Conservation (phyloP, 2,888 invertebrate genomes). For the Fabriciana adippe region DNA sequence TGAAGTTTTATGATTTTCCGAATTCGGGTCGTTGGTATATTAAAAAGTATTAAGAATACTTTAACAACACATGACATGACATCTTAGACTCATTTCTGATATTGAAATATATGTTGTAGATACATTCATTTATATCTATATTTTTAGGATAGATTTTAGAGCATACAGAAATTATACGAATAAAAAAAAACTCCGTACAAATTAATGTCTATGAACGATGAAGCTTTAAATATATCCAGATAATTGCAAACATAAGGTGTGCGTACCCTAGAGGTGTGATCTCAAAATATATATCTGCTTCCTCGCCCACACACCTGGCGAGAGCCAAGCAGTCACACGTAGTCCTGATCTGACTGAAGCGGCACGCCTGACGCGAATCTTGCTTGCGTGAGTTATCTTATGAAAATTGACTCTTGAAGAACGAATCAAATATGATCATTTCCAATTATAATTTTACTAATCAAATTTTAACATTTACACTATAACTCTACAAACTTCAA, state of each 20-base stretch:
- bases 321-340: constrained; percentile 62
- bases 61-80: too few species aligned
- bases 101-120: too few species aligned
- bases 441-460: not conserved
- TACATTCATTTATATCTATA: too few species aligned
- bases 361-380: constrained; percentile 52
- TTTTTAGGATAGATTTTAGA: too few species aligned
- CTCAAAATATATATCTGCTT: constrained; percentile 46
- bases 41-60: too few species aligned
- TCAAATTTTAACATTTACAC: too few species aligned
- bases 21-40: too few species aligned
- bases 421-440: too few species aligned
- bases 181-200: constrained; percentile 1
- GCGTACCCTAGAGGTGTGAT: constrained; percentile 30
- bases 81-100: too few species aligned
- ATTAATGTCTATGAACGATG: not conserved
- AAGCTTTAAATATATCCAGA: constrained; percentile 14
- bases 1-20: too few species aligned
- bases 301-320: constrained; percentile 65
- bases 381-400: constrained; percentile 56
- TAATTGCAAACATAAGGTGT: constrained; percentile 22
- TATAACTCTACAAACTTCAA: too few species aligned
- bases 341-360: constrained; percentile 53
- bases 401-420: constrained; percentile 2
- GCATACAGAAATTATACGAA: not conserved